Evolutionary conservation across 2,797 vertebrate species (phyloP).

Genomic region (Aselliscus stoliczkanus): DNA sequence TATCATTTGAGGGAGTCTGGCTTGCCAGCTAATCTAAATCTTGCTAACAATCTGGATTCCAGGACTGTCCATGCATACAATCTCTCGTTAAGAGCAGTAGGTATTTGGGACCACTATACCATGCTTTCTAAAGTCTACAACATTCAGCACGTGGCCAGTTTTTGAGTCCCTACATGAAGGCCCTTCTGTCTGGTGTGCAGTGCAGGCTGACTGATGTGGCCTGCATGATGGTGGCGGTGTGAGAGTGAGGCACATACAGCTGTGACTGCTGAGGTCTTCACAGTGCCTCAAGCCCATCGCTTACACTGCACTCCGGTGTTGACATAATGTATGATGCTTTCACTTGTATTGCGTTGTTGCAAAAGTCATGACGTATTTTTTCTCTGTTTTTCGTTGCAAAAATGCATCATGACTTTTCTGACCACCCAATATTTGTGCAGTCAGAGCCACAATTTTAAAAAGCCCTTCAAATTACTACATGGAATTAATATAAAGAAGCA

Average conservation of each 20-base stretch:
- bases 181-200: not conserved
- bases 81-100: not conserved
- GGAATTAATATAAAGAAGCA: not conserved
- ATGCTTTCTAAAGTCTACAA: not conserved
- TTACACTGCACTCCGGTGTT: not conserved
- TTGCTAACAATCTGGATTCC: not conserved
- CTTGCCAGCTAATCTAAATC: not conserved
- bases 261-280: not conserved
- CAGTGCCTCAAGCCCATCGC: no score
- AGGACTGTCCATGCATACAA: not conserved
- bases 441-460: not conserved
- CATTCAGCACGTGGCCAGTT: not conserved
- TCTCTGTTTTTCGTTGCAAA: no score
- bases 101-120: not conserved
- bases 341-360: no score
- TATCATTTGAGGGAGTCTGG: not conserved
- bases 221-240: fast-evolving
- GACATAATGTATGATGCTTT: no score
- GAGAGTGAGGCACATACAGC: not conserved
- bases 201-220: not conserved
- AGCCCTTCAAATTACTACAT: not conserved
- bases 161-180: not conserved
- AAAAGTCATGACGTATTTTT: no score
- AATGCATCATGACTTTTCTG: no score
- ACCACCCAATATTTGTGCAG: no score